These are phyloP conservation scores for Sycophaga agraensis DNA, from an alignment of 1,140 invertebrate species.

Conservation along the genomic window DNA sequence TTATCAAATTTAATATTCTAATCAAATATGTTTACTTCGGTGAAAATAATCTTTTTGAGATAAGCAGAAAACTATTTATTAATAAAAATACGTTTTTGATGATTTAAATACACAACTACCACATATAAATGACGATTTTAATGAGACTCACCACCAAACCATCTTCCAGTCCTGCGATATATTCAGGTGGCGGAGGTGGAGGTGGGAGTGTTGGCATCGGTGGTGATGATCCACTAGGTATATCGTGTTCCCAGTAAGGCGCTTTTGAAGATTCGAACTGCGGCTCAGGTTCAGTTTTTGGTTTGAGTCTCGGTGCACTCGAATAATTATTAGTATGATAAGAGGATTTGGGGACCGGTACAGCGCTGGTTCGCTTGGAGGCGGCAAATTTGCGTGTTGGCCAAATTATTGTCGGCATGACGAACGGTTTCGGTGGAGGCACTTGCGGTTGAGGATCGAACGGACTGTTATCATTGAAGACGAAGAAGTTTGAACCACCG, in stretches of 20 bases:
- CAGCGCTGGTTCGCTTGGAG: background rate
- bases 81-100: no score
- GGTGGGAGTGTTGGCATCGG: conserved; percentile 77
- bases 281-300: background rate
- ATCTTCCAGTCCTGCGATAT: conserved; percentile 43
- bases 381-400: conserved; percentile 14
- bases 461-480: conserved; percentile 37
- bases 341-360: background rate
- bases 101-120: no score
- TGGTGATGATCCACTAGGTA: conserved; percentile 58
- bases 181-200: conserved; percentile 67
- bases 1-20: no score
- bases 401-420: conserved; percentile 70
- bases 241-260: conserved; percentile 38
- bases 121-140: no score
- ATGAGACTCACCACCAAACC: conserved; percentile 34
- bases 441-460: conserved; percentile 29
- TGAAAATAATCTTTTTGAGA: no score
- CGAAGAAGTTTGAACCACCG: conserved; percentile 44
- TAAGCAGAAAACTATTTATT: no score
- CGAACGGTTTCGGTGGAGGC: conserved; percentile 25
- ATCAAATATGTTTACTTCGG: no score
- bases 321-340: conserved; percentile 8
- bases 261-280: background rate
- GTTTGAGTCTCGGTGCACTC: background rate